Evolutionary conservation across 1,140 invertebrate species (phyloP).

Genomic region (Drosophila virilis): DNA sequence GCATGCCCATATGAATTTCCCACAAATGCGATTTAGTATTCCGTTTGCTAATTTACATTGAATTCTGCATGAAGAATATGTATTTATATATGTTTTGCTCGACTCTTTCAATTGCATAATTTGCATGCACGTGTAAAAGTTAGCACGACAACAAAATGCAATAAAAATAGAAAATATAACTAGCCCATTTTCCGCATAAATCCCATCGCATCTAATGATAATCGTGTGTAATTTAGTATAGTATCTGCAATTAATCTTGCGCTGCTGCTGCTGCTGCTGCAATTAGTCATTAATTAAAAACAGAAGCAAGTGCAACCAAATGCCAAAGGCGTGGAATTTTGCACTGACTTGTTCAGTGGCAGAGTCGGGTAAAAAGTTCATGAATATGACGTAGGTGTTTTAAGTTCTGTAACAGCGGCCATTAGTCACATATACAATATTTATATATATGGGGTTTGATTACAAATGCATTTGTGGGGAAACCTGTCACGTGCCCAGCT

Average conservation of each 20-base stretch:
- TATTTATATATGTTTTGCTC: background rate
- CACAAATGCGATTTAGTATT: constrained; percentile 25
- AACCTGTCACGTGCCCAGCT: constrained; percentile 37
- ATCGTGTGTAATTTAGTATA: constrained; percentile 15
- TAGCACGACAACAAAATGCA: constrained; percentile 4
- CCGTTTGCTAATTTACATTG: constrained; percentile 31
- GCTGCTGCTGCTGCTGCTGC: constrained; percentile 28
- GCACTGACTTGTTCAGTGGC: background rate
- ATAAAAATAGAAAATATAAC: constrained; percentile 7
- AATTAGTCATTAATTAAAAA: constrained; percentile 43
- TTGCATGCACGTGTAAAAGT: constrained; percentile 26
- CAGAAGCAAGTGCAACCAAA: constrained; percentile 15
- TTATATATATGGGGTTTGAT: constrained; percentile 3
- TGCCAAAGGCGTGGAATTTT: constrained; percentile 32
- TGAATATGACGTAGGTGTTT: constrained; percentile 25
- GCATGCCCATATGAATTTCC: constrained; percentile 20
- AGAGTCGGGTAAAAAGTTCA: constrained; percentile 21
- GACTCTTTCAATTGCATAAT: constrained; percentile 24
- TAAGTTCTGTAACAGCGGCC: background rate
- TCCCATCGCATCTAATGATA: background rate
- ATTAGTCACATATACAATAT: constrained; percentile 23
- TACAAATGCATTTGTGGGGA: constrained; percentile 5
- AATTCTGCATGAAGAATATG: constrained; percentile 23
- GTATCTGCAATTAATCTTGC: constrained; percentile 17
- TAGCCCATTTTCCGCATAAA: constrained; percentile 17